Percentiles rank a stretch among this genome's conserved stretches.
Conservation (phyloP, 2,113 vertebrate species). For the Onychorhynchus coronatus region DNA sequence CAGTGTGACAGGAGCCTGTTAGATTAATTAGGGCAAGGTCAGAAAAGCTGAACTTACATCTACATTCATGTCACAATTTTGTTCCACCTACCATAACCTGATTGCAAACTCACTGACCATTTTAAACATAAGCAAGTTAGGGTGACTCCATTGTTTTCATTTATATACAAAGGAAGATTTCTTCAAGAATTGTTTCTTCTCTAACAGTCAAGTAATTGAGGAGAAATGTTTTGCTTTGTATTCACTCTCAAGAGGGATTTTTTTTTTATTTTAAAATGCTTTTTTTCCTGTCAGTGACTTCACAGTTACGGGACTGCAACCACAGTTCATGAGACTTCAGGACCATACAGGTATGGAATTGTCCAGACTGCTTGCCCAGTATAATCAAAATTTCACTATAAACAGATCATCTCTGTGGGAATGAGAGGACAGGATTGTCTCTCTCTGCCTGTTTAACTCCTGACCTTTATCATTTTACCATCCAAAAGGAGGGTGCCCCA, state of each 20-base stretch:
- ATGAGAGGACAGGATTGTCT: background rate
- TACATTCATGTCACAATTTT: constrained; percentile 17
- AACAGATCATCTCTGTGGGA: background rate
- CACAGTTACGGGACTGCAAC: background rate
- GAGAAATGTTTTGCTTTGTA: background rate
- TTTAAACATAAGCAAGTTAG: background rate
- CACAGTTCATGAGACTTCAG: background rate
- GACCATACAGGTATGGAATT: background rate
- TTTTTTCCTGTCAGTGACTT: background rate
- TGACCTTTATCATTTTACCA: background rate
- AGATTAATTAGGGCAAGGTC: constrained; percentile 40
- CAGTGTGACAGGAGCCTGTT: constrained; percentile 18
- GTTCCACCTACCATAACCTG: background rate
- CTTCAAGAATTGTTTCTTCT: background rate
- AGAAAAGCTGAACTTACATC: constrained; percentile 20
- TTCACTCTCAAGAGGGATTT: background rate
- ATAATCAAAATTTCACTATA: background rate
- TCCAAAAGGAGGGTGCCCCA: background rate
- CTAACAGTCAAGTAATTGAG: background rate
- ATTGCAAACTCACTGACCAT: background rate
- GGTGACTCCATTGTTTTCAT: background rate
- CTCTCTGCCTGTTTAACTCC: background rate
- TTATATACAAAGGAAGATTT: background rate
- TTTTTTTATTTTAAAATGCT: background rate
- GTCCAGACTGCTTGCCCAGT: background rate